Conservation (phyloP, 2,797 vertebrate genomes). For the Scyliorhinus canicula region DNA sequence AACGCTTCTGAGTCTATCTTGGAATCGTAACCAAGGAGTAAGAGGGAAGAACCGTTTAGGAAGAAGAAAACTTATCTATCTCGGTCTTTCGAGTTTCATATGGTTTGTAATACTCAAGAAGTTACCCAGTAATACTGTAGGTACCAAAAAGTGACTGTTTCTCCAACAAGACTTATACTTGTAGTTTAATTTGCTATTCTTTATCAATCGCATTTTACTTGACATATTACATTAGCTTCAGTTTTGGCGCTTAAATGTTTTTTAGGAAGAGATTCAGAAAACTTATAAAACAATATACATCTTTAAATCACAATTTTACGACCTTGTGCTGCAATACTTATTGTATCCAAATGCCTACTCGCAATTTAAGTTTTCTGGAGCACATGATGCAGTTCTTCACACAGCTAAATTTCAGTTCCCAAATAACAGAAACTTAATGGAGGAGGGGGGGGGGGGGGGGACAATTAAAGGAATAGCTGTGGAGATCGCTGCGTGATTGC, state of each 20-base stretch:
- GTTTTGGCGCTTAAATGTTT: not conserved
- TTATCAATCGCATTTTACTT: not conserved
- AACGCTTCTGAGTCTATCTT: not conserved
- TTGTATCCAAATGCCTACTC: not conserved
- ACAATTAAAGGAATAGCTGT: not conserved
- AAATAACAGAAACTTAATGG: not conserved
- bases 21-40: not conserved
- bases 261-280: not conserved
- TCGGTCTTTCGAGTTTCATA: not conserved
- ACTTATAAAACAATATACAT: not conserved
- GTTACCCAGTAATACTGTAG: not conserved
- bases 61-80: not conserved
- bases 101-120: not conserved
- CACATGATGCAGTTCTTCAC: not conserved
- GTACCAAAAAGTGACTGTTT: not conserved
- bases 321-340: not conserved
- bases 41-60: not conserved
- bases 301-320: not conserved
- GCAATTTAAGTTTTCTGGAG: conserved; percentile 14
- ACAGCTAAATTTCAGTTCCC: not conserved
- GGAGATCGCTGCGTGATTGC: not conserved
- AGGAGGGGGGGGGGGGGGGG: not conserved
- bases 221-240: not conserved
- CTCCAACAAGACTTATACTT: not conserved
- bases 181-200: not conserved